Percentiles rank a stretch among this genome's conserved stretches.
These are phyloP conservation scores for Morelia viridis DNA, from an alignment of 2,797 vertebrate species.

Conservation along the genomic window DNA sequence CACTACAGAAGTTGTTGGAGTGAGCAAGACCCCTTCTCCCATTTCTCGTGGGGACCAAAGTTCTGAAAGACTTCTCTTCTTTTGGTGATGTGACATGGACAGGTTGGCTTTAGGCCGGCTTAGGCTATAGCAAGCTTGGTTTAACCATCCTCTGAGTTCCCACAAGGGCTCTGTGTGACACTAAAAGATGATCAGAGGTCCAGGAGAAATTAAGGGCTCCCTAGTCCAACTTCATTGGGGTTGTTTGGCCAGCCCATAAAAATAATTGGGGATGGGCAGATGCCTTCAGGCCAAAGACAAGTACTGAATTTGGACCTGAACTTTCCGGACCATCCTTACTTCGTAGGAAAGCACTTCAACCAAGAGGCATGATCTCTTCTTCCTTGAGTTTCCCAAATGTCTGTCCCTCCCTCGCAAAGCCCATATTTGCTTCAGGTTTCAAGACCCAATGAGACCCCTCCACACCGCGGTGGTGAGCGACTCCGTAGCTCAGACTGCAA, in stretches of 20 bases:
- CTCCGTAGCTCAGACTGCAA: slow-evolving; percentile 44
- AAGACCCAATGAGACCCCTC: slow-evolving; percentile 35
- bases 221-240: neutral
- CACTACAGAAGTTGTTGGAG: too few relatives aligned
- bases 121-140: too few relatives aligned
- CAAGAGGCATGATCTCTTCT: neutral
- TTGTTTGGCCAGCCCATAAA: neutral
- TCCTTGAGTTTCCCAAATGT: too few relatives aligned
- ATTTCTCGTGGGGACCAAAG: too few relatives aligned
- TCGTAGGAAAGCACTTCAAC: neutral
- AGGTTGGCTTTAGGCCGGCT: too few relatives aligned
- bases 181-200: too few relatives aligned
- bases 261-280: neutral
- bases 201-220: too few relatives aligned
- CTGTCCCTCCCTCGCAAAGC: neutral
- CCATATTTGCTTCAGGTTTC: slow-evolving; percentile 34
- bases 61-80: too few relatives aligned
- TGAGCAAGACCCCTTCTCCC: too few relatives aligned
- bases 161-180: too few relatives aligned
- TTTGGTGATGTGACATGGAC: too few relatives aligned
- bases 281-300: neutral
- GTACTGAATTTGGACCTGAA: neutral
- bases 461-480: slow-evolving; percentile 23
- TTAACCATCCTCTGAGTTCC: too few relatives aligned
- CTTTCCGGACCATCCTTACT: neutral